These are phyloP conservation scores for Notarius quadriscutis DNA, from an alignment of 2,113 vertebrate species.

Conservation along the genomic window DNA sequence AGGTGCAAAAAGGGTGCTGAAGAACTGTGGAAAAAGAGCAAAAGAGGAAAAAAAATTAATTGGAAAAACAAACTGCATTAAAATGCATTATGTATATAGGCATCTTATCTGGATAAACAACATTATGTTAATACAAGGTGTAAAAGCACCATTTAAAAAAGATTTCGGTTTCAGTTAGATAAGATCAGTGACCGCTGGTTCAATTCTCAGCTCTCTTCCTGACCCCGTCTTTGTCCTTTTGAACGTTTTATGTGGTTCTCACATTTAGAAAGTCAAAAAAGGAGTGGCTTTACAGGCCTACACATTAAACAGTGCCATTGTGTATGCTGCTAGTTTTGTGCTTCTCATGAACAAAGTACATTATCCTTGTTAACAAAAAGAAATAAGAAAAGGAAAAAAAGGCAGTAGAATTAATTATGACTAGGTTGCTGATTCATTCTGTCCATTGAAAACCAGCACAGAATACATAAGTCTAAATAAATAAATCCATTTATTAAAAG, in stretches of 20 bases:
- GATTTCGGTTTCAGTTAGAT: background rate
- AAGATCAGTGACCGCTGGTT: background rate
- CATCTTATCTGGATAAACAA: background rate
- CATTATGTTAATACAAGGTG: background rate
- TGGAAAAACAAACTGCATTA: background rate
- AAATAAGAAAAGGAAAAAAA: constrained; percentile 29
- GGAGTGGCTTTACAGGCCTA: background rate
- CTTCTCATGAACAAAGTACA: background rate
- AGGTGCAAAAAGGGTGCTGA: constrained; percentile 80
- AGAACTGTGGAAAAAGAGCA: constrained; percentile 73
- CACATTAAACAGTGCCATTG: background rate
- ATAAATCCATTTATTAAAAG: background rate
- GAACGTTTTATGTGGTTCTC: background rate
- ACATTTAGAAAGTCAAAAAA: constrained; percentile 5
- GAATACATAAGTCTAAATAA: background rate
- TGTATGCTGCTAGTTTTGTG: background rate
- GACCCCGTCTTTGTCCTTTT: background rate
- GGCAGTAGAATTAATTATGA: background rate
- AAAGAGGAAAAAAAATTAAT: background rate
- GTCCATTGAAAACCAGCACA: background rate
- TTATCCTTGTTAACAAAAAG: background rate
- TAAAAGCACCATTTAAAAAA: background rate
- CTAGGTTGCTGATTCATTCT: background rate
- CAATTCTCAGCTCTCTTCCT: background rate
- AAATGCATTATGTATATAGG: background rate